Percentiles rank a stretch among this genome's conserved stretches.
These are phyloP conservation scores for Todus mexicanus DNA, from an alignment of 2,797 vertebrate species.

Conservation along the genomic window DNA sequence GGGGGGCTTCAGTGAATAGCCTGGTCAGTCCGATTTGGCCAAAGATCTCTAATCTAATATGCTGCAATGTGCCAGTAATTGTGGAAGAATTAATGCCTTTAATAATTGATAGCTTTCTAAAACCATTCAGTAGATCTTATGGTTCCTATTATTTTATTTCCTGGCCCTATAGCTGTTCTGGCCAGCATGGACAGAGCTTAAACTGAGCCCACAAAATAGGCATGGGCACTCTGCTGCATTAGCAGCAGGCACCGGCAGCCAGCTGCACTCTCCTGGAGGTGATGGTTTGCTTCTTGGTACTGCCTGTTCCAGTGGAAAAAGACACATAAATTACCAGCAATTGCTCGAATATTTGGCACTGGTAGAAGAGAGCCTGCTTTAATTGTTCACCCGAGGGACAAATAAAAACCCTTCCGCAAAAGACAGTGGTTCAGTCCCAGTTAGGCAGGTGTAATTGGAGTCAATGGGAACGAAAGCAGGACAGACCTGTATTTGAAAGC, in stretches of 20 bases:
- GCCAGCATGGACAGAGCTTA: not conserved
- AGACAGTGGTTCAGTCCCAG: not conserved
- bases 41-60: not conserved
- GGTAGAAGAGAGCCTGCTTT: not conserved
- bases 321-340: not conserved
- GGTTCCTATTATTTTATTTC: constrained; percentile 31
- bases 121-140: constrained; percentile 14
- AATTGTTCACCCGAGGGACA: not conserved
- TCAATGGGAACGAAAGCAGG: not conserved
- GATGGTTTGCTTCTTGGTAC: not conserved
- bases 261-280: not conserved
- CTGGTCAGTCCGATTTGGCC: not conserved
- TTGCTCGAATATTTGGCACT: not conserved
- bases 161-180: not conserved
- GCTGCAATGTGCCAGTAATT: not conserved
- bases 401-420: not conserved
- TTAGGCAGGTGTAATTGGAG: not conserved
- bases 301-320: not conserved
- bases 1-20: not conserved
- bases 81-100: constrained; percentile 36
- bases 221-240: not conserved
- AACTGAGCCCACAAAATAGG: not conserved
- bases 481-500: not conserved
- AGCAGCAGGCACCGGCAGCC: not conserved
- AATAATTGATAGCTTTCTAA: constrained; percentile 42